Percentiles rank a stretch among this genome's conserved stretches.
Conservation (phyloP, 2,113 vertebrate genomes). For the Tapirus terrestris region DNA sequence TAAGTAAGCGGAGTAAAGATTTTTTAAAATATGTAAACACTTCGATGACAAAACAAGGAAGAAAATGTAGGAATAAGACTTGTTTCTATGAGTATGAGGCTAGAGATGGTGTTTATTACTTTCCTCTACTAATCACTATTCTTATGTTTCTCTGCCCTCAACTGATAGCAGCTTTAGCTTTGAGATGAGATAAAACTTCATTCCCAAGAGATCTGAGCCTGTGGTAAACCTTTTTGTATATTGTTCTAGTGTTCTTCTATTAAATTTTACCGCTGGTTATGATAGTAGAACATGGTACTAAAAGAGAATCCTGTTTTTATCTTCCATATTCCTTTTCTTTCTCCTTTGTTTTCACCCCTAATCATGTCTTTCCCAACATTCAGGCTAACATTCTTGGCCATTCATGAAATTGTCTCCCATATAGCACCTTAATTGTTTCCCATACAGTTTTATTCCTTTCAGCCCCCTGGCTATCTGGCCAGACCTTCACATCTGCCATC, state of each 20-base stretch:
- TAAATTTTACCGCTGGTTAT: neutral
- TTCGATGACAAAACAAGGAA: neutral
- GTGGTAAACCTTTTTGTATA: neutral
- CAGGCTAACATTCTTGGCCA: neutral
- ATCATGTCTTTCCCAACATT: neutral
- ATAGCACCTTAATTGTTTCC: neutral
- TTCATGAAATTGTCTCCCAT: neutral
- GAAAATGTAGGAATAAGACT: neutral
- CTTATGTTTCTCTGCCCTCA: neutral
- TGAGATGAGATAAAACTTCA: neutral
- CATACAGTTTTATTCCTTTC: neutral
- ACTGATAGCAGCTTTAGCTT: neutral
- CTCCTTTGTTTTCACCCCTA: neutral
- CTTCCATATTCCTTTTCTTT: neutral
- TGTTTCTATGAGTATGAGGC: neutral
- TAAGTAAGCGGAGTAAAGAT: neutral
- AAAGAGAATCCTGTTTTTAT: neutral
- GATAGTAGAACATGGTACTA: neutral
- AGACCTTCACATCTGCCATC: neutral
- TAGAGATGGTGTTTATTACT: neutral
- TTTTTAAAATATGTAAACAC: neutral
- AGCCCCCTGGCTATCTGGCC: neutral
- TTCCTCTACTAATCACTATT: neutral
- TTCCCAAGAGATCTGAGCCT: neutral
- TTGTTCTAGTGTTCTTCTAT: neutral